Conservation (phyloP, 2,888 invertebrate species). For the Drosophila putrida region DNA sequence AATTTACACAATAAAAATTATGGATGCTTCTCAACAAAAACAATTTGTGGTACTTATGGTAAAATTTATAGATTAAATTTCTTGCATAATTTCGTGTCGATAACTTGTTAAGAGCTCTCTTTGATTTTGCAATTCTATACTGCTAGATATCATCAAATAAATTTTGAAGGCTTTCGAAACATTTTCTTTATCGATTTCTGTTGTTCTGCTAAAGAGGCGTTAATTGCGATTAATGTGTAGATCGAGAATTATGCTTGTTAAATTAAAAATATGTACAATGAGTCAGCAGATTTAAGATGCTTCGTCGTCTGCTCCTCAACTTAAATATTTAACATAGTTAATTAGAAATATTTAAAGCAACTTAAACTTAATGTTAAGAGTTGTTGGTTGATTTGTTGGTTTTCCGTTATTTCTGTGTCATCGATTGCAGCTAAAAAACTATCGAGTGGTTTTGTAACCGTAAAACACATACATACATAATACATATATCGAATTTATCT, state of each 20-base stretch:
- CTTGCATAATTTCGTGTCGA: constrained; percentile 55
- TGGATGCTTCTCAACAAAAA: constrained; percentile 73
- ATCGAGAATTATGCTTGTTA: constrained; percentile 52
- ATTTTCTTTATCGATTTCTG: constrained; percentile 20
- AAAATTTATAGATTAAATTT: constrained; percentile 57
- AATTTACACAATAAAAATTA: constrained; percentile 78
- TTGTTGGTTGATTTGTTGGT: constrained; percentile 43
- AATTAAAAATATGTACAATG: constrained; percentile 59
- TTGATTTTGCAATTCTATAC: constrained; percentile 37
- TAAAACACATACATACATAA: constrained; percentile 51
- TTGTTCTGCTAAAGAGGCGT: constrained; percentile 33
- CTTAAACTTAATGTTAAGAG: constrained; percentile 74
- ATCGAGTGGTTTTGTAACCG: constrained; percentile 38
- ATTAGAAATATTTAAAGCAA: constrained; percentile 76
- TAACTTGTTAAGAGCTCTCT: constrained; percentile 47
- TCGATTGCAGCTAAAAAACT: constrained; percentile 58
- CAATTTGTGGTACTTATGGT: constrained; percentile 71
- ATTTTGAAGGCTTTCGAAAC: constrained; percentile 14
- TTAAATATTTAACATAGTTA: constrained; percentile 60
- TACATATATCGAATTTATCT: constrained; percentile 32
- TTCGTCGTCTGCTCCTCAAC: constrained; percentile 49
- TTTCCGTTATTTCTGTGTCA: constrained; percentile 23
- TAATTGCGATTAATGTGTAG: constrained; percentile 31
- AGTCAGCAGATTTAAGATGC: constrained; percentile 38
- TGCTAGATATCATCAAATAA: background rate